Conservation (phyloP, 1,140 invertebrate species). For the Penaeus indicus region DNA sequence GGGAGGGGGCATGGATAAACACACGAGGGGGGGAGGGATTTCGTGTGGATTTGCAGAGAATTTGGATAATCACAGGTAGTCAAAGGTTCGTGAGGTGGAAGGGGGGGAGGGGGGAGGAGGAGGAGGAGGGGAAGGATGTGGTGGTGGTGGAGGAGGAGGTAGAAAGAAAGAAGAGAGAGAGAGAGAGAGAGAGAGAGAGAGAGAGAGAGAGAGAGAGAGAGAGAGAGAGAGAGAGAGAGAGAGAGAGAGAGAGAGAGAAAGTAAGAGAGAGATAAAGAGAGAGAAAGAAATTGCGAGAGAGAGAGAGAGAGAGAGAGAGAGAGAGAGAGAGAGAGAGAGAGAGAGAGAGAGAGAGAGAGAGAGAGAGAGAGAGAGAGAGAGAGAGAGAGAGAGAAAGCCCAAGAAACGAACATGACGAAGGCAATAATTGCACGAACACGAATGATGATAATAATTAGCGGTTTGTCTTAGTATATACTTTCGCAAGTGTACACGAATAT, state of each 20-base stretch:
- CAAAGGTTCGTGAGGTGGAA: neutral
- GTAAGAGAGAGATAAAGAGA: neutral
- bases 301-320: constrained; percentile 11
- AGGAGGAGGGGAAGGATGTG: too few relatives aligned
- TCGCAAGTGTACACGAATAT: too few relatives aligned
- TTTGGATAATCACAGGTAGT: too few relatives aligned
- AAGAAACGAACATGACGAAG: too few relatives aligned
- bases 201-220: neutral
- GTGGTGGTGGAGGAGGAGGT: neutral
- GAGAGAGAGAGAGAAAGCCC: neutral
- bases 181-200: neutral
- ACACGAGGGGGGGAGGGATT: too few relatives aligned
- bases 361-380: neutral
- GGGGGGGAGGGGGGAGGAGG: neutral
- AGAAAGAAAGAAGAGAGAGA: neutral
- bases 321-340: neutral
- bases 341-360: neutral
- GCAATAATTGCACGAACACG: too few relatives aligned
- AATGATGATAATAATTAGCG: too few relatives aligned
- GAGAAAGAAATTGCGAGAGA: neutral
- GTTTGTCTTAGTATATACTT: too few relatives aligned
- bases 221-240: neutral
- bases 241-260: neutral
- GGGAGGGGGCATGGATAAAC: neutral
- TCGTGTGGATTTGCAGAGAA: too few relatives aligned